Base-by-base conservation (phyloP, 2,113 vertebrate species). In the Coptodon bakossiorum region DNA sequence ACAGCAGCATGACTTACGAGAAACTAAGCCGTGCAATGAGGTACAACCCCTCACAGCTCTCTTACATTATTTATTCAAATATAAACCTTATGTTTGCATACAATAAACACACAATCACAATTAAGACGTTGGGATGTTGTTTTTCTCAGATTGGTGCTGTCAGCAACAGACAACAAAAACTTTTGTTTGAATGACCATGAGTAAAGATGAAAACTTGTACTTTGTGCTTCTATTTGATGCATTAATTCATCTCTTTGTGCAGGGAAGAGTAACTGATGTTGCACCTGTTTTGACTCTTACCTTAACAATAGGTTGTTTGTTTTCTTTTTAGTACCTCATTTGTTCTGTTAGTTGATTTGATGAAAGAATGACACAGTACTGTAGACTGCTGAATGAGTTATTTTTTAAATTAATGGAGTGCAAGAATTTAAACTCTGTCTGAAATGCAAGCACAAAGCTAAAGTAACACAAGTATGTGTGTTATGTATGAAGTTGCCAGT, bases 11-110 rank as follows among this genome's bases (percentile, higher is more conserved):
- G 99, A 99, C 98, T 13, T 99, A 99, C 0, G 99, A 99, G 94
- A 99, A 99, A 89, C 98, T 99, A 84, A 99, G 99, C 92, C 96
- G 99, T 10, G 99, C 99, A 9, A 99, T 99, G 99, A 99, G 98
- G 98, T 99, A 94, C 73, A 53, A n/a, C 73, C 9, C 6, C 31
- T 10, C 19, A 38, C 13, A 76, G 22, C 38, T 34, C 2, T 17
- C 3, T 24, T 3, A 76, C 3, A 9, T 48, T 7, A 5, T 19
- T 38, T 16, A 24, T 48, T 19, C 2, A 73, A 81, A 66, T 36
- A 17, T 3, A 71, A 59, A 66, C 1, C 24, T 79, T 29, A 17
- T 8, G 40, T 71, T 27, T 84, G 27, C 12, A 45, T 19, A 10
- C 7, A 9, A 9, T 63, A 36, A 90, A 86, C 3, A 48, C n/a